Percentiles rank a stretch among this genome's conserved stretches.
phyloP scores from a whole-genome alignment of 2,888 invertebrate species.

The Gastracanthus pulcherrimus region DNA sequence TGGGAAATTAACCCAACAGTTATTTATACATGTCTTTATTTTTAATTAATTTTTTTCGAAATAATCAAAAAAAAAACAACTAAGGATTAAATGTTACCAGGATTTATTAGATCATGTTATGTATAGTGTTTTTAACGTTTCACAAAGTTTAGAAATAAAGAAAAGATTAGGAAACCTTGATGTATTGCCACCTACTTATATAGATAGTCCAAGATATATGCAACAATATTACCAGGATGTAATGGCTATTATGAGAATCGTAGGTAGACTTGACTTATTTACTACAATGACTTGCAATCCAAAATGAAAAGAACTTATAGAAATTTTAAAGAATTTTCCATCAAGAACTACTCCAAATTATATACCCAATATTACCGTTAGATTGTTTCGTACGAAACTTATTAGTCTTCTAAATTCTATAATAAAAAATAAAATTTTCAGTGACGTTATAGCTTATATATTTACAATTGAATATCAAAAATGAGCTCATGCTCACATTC shows the following conservation, averaged over 20 bases:
- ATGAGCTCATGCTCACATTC: no score
- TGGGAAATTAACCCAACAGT: no score
- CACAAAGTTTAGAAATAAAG: constrained; percentile 9
- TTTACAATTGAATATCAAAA: no score
- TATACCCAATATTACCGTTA: constrained; percentile 43
- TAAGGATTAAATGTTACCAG: no score
- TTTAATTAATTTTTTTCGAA: no score
- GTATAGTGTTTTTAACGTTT: constrained; percentile 16
- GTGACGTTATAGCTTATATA: no score
- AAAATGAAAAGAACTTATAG: constrained; percentile 50
- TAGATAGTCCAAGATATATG: constrained; percentile 23
- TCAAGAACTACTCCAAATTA: constrained; percentile 47
- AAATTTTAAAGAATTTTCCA: constrained; percentile 35
- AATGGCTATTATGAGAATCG: constrained; percentile 45
- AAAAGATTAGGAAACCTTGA: background rate
- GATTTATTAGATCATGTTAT: constrained; percentile 20
- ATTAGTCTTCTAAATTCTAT: no score
- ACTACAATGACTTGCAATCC: constrained; percentile 33
- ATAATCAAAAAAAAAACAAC: no score
- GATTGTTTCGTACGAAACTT: no score
- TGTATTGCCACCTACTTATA: background rate
- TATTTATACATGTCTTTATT: no score
- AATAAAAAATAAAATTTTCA: no score
- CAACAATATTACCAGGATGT: constrained; percentile 52
- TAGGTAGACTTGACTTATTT: constrained; percentile 42